These are phyloP conservation scores for Enteromius viviparus DNA, from an alignment of 2,797 vertebrate genomes.

Conservation along the genomic window DNA sequence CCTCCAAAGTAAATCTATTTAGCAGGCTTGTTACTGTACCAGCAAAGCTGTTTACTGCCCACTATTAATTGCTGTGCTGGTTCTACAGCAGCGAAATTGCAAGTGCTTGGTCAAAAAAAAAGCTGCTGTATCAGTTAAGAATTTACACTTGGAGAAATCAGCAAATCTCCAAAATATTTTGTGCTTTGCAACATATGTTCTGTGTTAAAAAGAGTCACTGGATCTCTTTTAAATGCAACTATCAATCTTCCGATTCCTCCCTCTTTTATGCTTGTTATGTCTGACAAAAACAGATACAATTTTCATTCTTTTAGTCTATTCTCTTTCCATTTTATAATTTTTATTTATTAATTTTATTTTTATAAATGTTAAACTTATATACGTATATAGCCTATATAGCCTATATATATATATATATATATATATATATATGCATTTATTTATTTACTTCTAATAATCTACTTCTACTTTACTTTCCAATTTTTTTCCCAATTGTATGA, in stretches of 20 bases:
- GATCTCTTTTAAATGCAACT: not conserved
- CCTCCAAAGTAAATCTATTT: slow-evolving; percentile 41
- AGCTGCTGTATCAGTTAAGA: slow-evolving; percentile 37
- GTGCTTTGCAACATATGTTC: not conserved
- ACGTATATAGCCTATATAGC: no score
- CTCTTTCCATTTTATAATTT: no score
- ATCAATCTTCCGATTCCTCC: not conserved
- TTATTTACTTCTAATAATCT: not conserved
- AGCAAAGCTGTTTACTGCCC: slow-evolving; percentile 46
- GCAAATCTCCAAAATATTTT: slow-evolving; percentile 3
- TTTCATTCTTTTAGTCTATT: not conserved
- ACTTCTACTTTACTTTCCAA: not conserved
- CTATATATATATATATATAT: not conserved
- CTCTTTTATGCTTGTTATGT: not conserved
- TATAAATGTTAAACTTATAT: no score
- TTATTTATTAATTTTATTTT: no score
- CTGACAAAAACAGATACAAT: not conserved
- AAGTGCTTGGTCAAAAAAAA: slow-evolving; percentile 52
- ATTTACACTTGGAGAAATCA: slow-evolving; percentile 2
- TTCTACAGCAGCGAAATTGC: slow-evolving; percentile 33
- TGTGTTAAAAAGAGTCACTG: not conserved
- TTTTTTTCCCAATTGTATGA: not conserved
- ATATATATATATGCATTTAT: not conserved
- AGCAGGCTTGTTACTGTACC: slow-evolving; percentile 27
- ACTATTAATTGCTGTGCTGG: slow-evolving; percentile 46